Evolutionary conservation across 2,797 vertebrate genomes (phyloP).

Genomic region (Leontocebus nigricollis): DNA sequence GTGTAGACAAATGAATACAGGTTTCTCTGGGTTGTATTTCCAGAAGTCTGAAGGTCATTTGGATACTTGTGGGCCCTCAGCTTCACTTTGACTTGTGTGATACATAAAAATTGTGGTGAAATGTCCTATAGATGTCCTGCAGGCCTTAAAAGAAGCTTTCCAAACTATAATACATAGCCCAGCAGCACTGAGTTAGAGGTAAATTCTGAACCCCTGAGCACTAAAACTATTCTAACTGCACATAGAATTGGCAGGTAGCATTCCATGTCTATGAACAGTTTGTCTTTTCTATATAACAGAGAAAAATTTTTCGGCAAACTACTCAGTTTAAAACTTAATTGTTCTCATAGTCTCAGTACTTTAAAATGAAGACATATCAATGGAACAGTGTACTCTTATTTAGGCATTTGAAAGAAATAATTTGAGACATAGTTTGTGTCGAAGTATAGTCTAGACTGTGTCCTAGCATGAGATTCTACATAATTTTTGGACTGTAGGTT

Average conservation of each 20-base stretch:
- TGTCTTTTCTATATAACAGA: background rate
- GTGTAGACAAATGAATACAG: background rate
- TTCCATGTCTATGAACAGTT: background rate
- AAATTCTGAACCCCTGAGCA: background rate
- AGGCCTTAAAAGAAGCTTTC: background rate
- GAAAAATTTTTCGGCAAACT: background rate
- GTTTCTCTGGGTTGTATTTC: conserved; percentile 31
- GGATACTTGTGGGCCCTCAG: background rate
- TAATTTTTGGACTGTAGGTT: background rate
- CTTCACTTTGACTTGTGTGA: background rate
- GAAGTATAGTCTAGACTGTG: background rate
- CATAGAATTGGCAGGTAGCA: background rate
- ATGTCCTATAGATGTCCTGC: background rate
- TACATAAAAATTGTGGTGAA: background rate
- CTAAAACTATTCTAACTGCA: background rate
- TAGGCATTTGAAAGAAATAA: background rate
- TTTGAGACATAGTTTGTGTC: background rate
- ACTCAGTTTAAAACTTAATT: background rate
- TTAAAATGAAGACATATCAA: background rate
- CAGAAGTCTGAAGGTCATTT: background rate
- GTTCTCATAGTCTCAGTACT: background rate
- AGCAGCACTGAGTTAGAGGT: background rate
- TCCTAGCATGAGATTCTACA: background rate
- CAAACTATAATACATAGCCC: background rate
- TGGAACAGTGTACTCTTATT: background rate